These are phyloP conservation scores for Conopomorpha cramerella DNA, from an alignment of 1,140 invertebrate genomes.

Conservation along the genomic window DNA sequence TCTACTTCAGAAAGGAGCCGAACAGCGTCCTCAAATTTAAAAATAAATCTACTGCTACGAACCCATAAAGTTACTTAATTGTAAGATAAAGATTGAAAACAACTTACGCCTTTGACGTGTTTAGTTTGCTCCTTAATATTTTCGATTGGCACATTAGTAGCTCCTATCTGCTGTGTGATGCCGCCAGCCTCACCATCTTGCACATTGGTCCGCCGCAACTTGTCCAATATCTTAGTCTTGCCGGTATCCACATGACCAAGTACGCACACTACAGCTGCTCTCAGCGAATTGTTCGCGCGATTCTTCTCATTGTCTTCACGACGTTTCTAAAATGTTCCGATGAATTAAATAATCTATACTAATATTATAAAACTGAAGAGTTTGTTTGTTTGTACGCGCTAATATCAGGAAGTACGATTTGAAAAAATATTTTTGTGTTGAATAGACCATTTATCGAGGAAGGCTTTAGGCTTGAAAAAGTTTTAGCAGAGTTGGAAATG, in stretches of 20 bases:
- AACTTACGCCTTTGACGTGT: conserved; percentile 86
- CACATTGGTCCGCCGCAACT: conserved; percentile 91
- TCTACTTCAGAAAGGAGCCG: too few species aligned
- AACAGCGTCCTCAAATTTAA: too few species aligned
- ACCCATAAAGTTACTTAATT: too few species aligned
- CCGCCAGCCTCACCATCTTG: conserved; percentile 99
- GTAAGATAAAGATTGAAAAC: too few species aligned
- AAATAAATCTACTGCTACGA: too few species aligned
- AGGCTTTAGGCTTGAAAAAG: too few species aligned
- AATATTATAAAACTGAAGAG: too few species aligned
- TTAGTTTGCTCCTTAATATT: conserved; percentile 94
- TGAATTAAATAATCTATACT: too few species aligned
- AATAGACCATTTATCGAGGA: too few species aligned
- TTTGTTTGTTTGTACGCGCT: too few species aligned
- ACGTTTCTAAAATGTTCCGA: conserved; percentile 66
- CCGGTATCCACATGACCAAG: conserved; percentile 99
- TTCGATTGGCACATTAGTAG: conserved; percentile 97
- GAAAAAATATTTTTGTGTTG: too few species aligned
- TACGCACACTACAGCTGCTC: conserved; percentile 97
- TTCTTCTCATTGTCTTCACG: conserved; percentile 84
- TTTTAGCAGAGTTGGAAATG: conserved; percentile 78
- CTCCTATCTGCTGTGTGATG: conserved; percentile 99
- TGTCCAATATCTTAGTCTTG: conserved; percentile 99
- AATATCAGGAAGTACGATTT: neutral
- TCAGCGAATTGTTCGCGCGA: conserved; percentile 75